Base-by-base conservation (phyloP, 2,888 invertebrate genomes). In the Belgica antarctica region DNA sequence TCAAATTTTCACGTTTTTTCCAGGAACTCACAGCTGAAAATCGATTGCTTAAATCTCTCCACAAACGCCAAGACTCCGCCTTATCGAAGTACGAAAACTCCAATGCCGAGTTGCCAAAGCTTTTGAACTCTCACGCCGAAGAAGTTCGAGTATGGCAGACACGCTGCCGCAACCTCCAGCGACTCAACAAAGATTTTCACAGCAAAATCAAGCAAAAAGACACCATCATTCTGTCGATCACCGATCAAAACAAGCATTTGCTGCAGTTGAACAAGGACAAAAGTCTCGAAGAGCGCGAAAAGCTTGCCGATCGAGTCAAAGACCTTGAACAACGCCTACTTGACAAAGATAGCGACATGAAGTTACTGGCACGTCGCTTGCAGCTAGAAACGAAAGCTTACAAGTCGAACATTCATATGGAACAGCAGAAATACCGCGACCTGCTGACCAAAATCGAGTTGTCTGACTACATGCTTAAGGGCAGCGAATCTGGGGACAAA, bases 1-100 rank as follows among this genome's bases (percentile, higher is more conserved):
- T 36, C 59, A 36, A 2, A 62, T 78, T 80, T 41, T n/a, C n/a
- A n/a, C n/a, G n/a, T n/a, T n/a, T n/a, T n/a, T n/a, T n/a, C n/a
- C 72, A 87, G 87, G 87, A 88, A 77, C 76, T 88, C 47, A 81
- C 83, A 1, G 85, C 88, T 76, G 92, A 92, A 77, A 92, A 92
- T 76, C 85, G 87, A 73, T 83, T 89, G 41, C 77, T 92, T 28
- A 87, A 88, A 74, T 89, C 87, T 2, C 79, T 92, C 41, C 90
- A 90, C 78, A 90, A 89, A 76, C 85, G 91, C 63, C 92, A 92
- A 75, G 90, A 91, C 75, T 85, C 86, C 71, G 91, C 91, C 0
- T 78, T 92, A 65, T 86, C 86, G 73, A 88, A 87, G 74, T 89
- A 89, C 76, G 91, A 92, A 79, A 89, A 87, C 28, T 86, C 87